phyloP scores from a whole-genome alignment of 2,797 vertebrate genomes.

The Lutra lutra region DNA sequence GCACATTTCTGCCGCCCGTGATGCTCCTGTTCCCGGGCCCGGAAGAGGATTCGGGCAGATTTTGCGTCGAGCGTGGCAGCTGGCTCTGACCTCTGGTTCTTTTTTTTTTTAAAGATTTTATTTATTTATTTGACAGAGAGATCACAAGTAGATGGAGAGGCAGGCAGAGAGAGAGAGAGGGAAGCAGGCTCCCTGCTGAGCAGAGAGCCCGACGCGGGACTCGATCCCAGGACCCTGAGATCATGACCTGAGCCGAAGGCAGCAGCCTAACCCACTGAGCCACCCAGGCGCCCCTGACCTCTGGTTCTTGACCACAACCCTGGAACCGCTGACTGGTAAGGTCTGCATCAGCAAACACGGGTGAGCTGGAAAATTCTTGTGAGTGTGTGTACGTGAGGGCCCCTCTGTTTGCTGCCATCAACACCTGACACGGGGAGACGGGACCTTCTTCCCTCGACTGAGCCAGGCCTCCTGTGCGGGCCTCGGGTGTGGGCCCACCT shows the following conservation, averaged over 20 bases:
- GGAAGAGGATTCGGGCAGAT: neutral
- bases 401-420: neutral
- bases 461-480: too few species aligned
- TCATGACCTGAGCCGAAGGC: too few species aligned
- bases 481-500: slow-evolving; percentile 84
- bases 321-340: neutral
- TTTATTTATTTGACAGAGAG: too few species aligned
- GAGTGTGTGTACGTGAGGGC: neutral
- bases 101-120: too few species aligned
- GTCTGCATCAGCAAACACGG: neutral
- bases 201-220: too few species aligned
- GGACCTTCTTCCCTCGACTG: neutral
- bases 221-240: too few species aligned
- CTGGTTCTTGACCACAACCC: neutral
- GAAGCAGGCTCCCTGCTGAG: too few species aligned
- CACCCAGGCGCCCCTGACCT: too few species aligned
- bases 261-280: too few species aligned
- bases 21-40: rapidly evolving
- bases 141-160: too few species aligned
- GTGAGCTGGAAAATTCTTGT: neutral
- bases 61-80: rapidly evolving
- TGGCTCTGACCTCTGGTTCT: neutral
- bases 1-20: rapidly evolving
- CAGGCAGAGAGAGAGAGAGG: too few species aligned
- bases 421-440: neutral